Conservation (phyloP, 2,797 vertebrate species). For the Rousettus madagascariensis region DNA sequence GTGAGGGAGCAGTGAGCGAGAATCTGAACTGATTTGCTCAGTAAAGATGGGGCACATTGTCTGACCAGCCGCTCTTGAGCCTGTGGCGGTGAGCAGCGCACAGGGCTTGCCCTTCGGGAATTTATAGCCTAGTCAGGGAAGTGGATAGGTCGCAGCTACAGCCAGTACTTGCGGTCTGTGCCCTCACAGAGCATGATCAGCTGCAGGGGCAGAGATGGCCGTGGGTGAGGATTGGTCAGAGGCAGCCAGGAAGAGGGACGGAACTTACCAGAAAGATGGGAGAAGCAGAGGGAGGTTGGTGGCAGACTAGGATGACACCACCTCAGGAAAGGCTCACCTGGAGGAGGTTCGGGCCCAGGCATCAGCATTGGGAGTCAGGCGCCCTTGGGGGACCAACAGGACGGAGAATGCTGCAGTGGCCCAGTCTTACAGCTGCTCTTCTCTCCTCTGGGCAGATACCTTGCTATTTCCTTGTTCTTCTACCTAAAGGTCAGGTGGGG, state of each 20-base stretch:
- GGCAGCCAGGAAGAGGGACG: neutral
- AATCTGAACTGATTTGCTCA: neutral
- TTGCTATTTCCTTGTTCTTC: too few species aligned
- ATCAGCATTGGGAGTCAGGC: rapidly evolving
- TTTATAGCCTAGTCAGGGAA: neutral
- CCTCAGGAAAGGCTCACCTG: neutral
- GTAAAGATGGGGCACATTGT: neutral
- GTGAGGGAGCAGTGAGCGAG: neutral
- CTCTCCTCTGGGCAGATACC: neutral
- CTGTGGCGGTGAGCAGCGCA: neutral
- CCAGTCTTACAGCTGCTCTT: too few species aligned
- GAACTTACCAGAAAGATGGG: neutral
- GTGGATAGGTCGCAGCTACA: neutral
- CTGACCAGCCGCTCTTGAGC: neutral
- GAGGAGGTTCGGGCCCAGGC: neutral
- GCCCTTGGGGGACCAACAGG: rapidly evolving
- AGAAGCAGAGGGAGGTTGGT: neutral
- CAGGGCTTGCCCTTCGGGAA: neutral
- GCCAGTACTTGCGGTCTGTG: neutral
- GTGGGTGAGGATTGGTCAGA: rapidly evolving
- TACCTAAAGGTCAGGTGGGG: neutral
- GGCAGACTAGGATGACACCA: too few species aligned
- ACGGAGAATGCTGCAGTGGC: rapidly evolving
- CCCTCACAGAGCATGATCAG: rapidly evolving
- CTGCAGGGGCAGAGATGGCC: neutral